A percentile compares a stretch with the other conserved stretches of the same genome.
These are phyloP conservation scores for Neogobius melanostomus DNA, from an alignment of 2,113 vertebrate genomes.

Conservation along the genomic window DNA sequence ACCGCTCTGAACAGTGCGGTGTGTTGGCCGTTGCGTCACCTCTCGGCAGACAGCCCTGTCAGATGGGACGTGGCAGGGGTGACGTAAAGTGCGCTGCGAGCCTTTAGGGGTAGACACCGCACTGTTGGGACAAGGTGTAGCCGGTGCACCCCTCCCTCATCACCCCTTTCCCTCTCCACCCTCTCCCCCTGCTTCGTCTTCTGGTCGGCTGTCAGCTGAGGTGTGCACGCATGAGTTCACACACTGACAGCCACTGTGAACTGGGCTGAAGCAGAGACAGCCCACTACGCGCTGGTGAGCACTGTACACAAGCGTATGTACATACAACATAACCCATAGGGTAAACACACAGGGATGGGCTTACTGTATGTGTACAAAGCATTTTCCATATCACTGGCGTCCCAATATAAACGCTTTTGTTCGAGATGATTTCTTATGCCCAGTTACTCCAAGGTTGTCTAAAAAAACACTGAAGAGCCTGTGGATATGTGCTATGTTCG, in stretches of 20 bases:
- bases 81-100: constrained; percentile 10
- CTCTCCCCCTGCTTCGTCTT: not conserved
- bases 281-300: constrained; percentile 27
- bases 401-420: constrained; percentile 43
- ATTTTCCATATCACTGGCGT: constrained; percentile 10
- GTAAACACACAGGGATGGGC: not conserved
- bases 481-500: constrained; percentile 41
- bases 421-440: constrained; percentile 50
- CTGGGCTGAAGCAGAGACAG: constrained; percentile 30
- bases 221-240: constrained; percentile 56
- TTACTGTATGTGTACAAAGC: constrained; percentile 1
- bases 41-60: constrained; percentile 30
- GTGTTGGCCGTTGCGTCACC: constrained; percentile 12
- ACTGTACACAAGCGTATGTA: constrained; percentile 19
- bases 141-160: not conserved
- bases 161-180: not conserved
- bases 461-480: constrained; percentile 57
- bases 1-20: not conserved
- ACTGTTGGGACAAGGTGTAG: constrained; percentile 14
- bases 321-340: constrained; percentile 7
- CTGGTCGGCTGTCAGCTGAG: constrained; percentile 42
- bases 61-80: constrained; percentile 21
- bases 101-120: constrained; percentile 53
- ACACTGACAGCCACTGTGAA: constrained; percentile 51
- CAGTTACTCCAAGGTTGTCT: constrained; percentile 51